Evolutionary conservation across 2,888 invertebrate genomes (phyloP).

Genomic region (Eupithecia tripunctaria): DNA sequence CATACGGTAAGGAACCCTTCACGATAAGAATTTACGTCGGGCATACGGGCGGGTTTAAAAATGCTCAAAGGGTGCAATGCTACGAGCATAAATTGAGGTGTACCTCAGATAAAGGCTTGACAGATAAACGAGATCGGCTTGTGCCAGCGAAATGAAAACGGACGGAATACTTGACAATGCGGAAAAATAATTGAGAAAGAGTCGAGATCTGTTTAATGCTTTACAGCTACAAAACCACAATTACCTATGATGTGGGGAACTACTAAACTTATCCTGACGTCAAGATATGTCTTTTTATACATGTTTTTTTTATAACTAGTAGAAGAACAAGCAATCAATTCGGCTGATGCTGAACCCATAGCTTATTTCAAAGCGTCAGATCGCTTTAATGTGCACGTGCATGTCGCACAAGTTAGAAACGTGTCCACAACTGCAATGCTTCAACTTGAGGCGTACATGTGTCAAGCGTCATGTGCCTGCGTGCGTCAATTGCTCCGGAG

Average conservation of each 20-base stretch:
- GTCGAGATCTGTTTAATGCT: not conserved
- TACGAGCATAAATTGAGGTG: constrained; percentile 17
- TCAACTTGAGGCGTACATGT: not conserved
- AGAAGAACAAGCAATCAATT: not conserved
- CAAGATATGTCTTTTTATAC: too few species aligned
- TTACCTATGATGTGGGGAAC: not conserved
- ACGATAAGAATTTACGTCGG: constrained; percentile 31
- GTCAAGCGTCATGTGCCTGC: not conserved
- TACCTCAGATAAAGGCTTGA: constrained; percentile 5
- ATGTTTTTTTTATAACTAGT: not conserved
- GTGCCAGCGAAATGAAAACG: constrained; percentile 4
- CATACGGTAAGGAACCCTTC: constrained; percentile 34
- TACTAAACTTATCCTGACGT: not conserved
- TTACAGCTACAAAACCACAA: not conserved
- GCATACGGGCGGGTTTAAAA: constrained; percentile 19
- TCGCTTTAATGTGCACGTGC: too few species aligned
- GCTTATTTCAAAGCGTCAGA: not conserved
- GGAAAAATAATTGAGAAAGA: constrained; percentile 5
- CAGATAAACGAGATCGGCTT: constrained; percentile 5
- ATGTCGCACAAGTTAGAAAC: not conserved
- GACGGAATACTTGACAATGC: constrained; percentile 5
- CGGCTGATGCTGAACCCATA: not conserved
- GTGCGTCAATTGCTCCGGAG: not conserved
- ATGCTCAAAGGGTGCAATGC: constrained; percentile 21
- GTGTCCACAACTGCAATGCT: not conserved